These are phyloP conservation scores for Romanogobio albipinnatus DNA, from an alignment of 2,113 vertebrate genomes.

Conservation along the genomic window DNA sequence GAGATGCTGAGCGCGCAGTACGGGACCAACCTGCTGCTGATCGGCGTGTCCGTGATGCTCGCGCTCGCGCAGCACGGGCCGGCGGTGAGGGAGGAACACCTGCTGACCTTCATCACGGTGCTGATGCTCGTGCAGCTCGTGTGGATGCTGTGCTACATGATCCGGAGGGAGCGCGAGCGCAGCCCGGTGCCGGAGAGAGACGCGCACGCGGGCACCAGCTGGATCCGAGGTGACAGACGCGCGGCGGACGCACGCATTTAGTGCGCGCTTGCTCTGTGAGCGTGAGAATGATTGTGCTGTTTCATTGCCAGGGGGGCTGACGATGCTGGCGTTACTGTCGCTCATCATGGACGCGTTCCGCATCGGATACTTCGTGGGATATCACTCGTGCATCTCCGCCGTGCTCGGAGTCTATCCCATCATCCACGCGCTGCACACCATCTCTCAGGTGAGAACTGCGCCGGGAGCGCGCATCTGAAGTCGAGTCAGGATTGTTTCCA, in stretches of 20 bases:
- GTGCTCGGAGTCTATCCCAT: conserved; percentile 89
- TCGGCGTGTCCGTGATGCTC: conserved; percentile 88
- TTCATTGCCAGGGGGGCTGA: conserved; percentile 82
- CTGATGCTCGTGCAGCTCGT: conserved; percentile 91
- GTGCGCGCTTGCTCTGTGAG: not conserved
- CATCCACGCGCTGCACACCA: conserved; percentile 86
- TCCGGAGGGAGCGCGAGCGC: conserved; percentile 79
- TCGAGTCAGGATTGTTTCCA: no score
- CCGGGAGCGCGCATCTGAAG: no score
- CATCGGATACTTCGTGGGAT: conserved; percentile 91
- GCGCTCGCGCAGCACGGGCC: conserved; percentile 83
- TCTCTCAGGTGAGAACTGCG: conserved; percentile 90
- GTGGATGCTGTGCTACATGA: conserved; percentile 96
- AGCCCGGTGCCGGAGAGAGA: conserved; percentile 81
- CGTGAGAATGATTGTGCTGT: not conserved
- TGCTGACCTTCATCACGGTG: conserved; percentile 84
- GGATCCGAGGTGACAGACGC: conserved; percentile 84
- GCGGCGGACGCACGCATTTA: no score
- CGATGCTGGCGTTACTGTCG: conserved; percentile 88
- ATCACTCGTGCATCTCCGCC: conserved; percentile 85
- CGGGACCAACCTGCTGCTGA: conserved; percentile 88
- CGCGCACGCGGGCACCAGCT: conserved; percentile 86
- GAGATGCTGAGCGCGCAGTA: conserved; percentile 94
- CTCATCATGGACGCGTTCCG: conserved; percentile 92
- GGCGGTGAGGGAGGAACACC: conserved; percentile 80